Base-by-base conservation (phyloP, 2,888 invertebrate species). In the Scotopteryx bipunctaria region DNA sequence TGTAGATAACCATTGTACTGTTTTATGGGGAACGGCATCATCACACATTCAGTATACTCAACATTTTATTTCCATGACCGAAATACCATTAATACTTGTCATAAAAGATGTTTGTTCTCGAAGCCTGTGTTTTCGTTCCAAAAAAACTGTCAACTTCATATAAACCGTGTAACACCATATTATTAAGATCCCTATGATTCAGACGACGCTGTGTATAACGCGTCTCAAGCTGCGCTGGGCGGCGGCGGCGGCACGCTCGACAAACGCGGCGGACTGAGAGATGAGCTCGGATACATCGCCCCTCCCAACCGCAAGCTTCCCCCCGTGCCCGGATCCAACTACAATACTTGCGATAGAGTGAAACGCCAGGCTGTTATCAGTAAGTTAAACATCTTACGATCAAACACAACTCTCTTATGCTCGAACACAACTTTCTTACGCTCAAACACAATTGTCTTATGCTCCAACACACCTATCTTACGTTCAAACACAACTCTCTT, bases 121-220 rank as follows among this genome's bases (percentile, higher is more conserved):
- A n/a, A n/a, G n/a, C n/a, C n/a, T n/a, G n/a, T n/a, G n/a, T n/a
- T n/a, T n/a, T n/a, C n/a, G n/a, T n/a, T n/a, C n/a, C n/a, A n/a
- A n/a, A n/a, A n/a, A n/a, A n/a, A n/a, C n/a, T n/a, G n/a, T n/a
- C n/a, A n/a, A n/a, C n/a, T n/a, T n/a, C n/a, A n/a, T n/a, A n/a
- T n/a, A n/a, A n/a, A n/a, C n/a, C n/a, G n/a, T n/a, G n/a, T n/a
- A n/a, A n/a, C n/a, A n/a, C n/a, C 17, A 19, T 19, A 35, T 5
- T 11, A 35, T 35, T 3, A 33, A 15, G 4, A 15, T 33, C 33
- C 2, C 3, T 1, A 14, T 42, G 8, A 11, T 11, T 8, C 27
- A 97, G 97, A 97, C 89, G 97, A 97, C 84, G 96, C 96, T 49
- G 96, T 97, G 53, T 97, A 97, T 92, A 96, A 96, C 87, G 96